Evolutionary conservation across 2,888 invertebrate species (phyloP).

Genomic region (Sphaerophoria rueppellii): DNA sequence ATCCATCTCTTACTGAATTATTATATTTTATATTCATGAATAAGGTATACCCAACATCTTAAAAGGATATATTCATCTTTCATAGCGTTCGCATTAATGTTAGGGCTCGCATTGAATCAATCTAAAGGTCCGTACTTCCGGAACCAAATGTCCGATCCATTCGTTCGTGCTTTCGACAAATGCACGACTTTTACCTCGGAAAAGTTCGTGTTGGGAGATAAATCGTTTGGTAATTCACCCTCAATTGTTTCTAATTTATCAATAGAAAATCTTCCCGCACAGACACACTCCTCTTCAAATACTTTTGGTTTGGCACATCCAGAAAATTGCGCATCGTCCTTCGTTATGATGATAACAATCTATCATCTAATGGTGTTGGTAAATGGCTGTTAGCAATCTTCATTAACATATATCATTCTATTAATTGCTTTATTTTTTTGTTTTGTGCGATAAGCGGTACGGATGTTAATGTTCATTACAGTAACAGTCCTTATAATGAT

Average conservation of each 20-base stretch:
- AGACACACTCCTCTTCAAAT: not conserved
- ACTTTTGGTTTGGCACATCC: constrained; percentile 23
- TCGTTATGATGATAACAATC: constrained; percentile 33
- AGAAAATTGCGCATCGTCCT: constrained; percentile 19
- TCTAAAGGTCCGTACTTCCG: not conserved
- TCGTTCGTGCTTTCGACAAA: too few species aligned
- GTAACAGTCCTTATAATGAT: not conserved
- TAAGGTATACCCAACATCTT: not conserved
- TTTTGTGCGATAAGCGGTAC: too few species aligned
- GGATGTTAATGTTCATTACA: not conserved
- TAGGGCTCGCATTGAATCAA: constrained; percentile 57
- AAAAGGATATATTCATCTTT: constrained; percentile 43
- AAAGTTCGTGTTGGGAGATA: constrained; percentile 49
- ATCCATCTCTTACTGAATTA: not conserved
- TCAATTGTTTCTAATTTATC: constrained; percentile 56
- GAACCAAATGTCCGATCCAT: too few species aligned
- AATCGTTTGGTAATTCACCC: constrained; percentile 57
- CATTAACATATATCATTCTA: constrained; percentile 34
- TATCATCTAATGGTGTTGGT: constrained; percentile 26
- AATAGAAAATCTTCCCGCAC: constrained; percentile 34
- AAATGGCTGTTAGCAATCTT: constrained; percentile 29
- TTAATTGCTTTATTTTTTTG: constrained; percentile 25
- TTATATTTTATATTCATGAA: not conserved
- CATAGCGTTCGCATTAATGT: constrained; percentile 55
- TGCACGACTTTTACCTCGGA: constrained; percentile 2